Evolutionary conservation across 2,113 vertebrate species (phyloP), one percentile per base, ranked within the genome.

Genomic region (Gymnogyps californianus): DNA sequence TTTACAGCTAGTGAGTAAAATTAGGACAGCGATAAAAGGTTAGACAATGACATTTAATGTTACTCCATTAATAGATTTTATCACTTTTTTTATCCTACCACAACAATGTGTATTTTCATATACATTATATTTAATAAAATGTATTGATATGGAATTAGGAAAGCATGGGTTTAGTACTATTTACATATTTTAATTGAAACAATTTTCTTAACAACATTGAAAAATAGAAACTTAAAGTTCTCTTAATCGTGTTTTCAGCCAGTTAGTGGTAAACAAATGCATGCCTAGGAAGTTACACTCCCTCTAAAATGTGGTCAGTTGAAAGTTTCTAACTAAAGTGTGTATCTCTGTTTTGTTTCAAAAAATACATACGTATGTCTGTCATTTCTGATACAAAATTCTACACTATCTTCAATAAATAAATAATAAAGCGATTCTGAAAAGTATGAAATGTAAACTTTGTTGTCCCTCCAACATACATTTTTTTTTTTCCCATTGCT

Each of bases 381-480:
- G 95, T 97, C 96, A 94, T 96, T 98, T 97, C 96, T 94, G 95
- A 98, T 98, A 98, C 96, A 98, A 98, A 98, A 98, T 94, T 96
- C 97, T 98, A 98, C 93, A 87, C 97, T 98, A 97, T 97, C 83
- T 91, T 98, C 97, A 98, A 98, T 98, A 98, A 98, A 98, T 98
- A 98, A 98, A 98, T 97, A 97, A 98, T 97, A 98, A 98, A 98
- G 98, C 96, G 86, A 98, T 97, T 97, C 97, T 98, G 94, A 92
- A 95, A 98, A 98, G 98, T 98, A 98, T 98, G 98, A 98, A 98
- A 98, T 98, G 98, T 98, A 98, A 98, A 98, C 98, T 97, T 98
- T 93, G 95, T 98, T 89, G 90, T 97, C 96, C 95, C 96, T 93
- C 96, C 93, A 96, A 97, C 96, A 87, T 96, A 97, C 72, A 36